Percentiles rank a stretch among this genome's conserved stretches.
phyloP scores from a whole-genome alignment of 1,140 invertebrate species.

The Fopius arisanus region DNA sequence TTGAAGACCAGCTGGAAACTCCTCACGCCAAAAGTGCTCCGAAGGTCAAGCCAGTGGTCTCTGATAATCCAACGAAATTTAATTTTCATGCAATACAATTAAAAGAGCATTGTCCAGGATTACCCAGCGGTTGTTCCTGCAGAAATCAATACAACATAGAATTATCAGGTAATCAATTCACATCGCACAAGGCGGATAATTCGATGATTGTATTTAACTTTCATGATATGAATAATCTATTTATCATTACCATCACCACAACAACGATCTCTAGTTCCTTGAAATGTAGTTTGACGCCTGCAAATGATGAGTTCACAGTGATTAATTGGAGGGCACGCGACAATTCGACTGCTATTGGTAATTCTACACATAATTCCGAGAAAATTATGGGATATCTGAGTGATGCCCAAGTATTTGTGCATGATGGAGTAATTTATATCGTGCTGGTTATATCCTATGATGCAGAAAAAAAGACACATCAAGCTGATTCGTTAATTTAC shows the following conservation, averaged over 20 bases:
- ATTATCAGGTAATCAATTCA: conserved; percentile 18
- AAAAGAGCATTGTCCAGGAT: conserved; percentile 42
- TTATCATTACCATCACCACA: conserved; percentile 37
- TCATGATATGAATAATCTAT: conserved; percentile 28
- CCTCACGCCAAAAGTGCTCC: background rate
- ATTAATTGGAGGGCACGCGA: conserved; percentile 36
- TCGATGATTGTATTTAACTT: conserved; percentile 37
- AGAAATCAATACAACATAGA: conserved; percentile 40
- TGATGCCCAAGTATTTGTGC: conserved; percentile 38
- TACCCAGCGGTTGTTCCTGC: conserved; percentile 44
- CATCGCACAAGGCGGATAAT: conserved; percentile 4
- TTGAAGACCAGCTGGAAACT: conserved; percentile 36
- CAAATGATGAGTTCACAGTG: conserved; percentile 28
- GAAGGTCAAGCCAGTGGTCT: conserved; percentile 34
- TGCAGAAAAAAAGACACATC: conserved; percentile 28
- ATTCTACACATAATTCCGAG: background rate
- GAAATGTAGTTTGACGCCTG: conserved; percentile 26
- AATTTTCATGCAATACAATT: conserved; percentile 38
- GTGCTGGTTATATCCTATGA: conserved; percentile 47
- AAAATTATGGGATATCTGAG: conserved; percentile 39
- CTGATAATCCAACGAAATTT: conserved; percentile 30
- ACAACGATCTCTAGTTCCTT: conserved; percentile 34
- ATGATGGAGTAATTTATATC: conserved; percentile 38
- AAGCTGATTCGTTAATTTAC: conserved; percentile 41
- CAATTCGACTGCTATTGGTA: background rate